phyloP scores from a whole-genome alignment of 1,140 invertebrate species.

The Propsilocerus akamusi region DNA sequence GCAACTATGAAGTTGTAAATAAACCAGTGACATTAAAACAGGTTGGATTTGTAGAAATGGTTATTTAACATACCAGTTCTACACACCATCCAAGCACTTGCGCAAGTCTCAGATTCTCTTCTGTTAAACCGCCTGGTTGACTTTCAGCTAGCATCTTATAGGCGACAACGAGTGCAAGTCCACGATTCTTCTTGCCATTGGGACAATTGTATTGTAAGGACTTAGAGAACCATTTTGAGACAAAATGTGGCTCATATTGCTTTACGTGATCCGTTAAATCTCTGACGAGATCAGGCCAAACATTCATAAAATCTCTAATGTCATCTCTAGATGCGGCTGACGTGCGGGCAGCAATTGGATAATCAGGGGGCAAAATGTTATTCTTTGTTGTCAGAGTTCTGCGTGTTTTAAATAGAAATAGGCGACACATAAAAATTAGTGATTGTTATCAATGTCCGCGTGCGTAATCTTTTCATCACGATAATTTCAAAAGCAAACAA shows the following conservation, averaged over 20 bases:
- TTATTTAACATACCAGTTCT: conserved; percentile 56
- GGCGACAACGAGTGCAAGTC: conserved; percentile 57
- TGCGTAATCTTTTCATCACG: too few relatives aligned
- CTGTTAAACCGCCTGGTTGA: conserved; percentile 30
- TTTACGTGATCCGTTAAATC: conserved; percentile 56
- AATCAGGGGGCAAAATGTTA: background rate
- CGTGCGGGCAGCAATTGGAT: conserved; percentile 30
- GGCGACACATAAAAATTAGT: background rate
- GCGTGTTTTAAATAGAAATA: background rate
- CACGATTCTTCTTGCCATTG: conserved; percentile 59
- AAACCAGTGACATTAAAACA: background rate
- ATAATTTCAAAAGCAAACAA: too few relatives aligned
- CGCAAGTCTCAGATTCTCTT: conserved; percentile 59
- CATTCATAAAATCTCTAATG: conserved; percentile 55
- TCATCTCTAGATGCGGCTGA: conserved; percentile 46
- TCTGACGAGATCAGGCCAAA: conserved; percentile 64
- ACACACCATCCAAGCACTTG: conserved; percentile 86
- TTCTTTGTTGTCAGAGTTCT: conserved; percentile 5
- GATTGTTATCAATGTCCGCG: background rate
- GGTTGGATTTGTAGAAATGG: background rate
- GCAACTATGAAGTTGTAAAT: conserved; percentile 32
- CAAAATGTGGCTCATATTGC: conserved; percentile 51
- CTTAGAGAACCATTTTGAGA: conserved; percentile 56
- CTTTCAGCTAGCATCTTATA: conserved; percentile 51
- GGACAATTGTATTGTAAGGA: conserved; percentile 67